Base-by-base conservation (phyloP, 2,113 vertebrate species). In the Alectura lathami region DNA sequence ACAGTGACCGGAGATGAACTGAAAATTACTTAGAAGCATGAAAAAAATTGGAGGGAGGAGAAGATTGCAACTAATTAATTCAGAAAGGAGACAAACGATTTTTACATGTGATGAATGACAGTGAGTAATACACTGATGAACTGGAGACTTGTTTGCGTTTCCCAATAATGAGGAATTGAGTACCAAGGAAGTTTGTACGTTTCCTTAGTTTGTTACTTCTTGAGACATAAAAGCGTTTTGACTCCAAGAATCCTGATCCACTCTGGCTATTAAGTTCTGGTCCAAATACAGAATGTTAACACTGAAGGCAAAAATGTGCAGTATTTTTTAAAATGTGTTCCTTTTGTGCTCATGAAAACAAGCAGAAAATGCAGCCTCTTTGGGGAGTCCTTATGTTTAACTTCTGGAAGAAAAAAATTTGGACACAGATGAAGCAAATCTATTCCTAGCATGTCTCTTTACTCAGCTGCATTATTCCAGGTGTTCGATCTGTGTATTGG, bases 401-500 rank as follows among this genome's bases (percentile, higher is more conserved):
- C n/a, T 80, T 85, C 8, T 53, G 63, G 70, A 47, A 50, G 29
- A 50, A 84, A 90, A 75, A 86, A 30, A n/a, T 2, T 13, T 36
- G 38, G 43, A 57, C 60, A 8, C 7, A 34, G 43, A 77, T 32
- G 57, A 70, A 74, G 50, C 53, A 69, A 68, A n/a, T 78, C 69
- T 94, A 29, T 86, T 92, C 75, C 74, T 72, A 43, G 66, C 47
- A 42, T 36, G 34, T 90, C 74, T 96, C 93, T 94, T 96, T 96
- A 83, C 91, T 94, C 95, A 96, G 95, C 96, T 97, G 95, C 89
- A 38, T 84, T 84, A 51, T 93, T 89, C 59, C 86, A 96, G 89
- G 79, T 96, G 93, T 78, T 88, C 92, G 51, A 59, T 80, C 69
- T 88, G 29, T 80, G 14, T 83, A 51, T 83, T 69, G 66, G 68